A percentile compares a stretch with the other conserved stretches of the same genome.
These are phyloP conservation scores for Felis chaus DNA, from an alignment of 2,113 vertebrate genomes.

Conservation along the genomic window DNA sequence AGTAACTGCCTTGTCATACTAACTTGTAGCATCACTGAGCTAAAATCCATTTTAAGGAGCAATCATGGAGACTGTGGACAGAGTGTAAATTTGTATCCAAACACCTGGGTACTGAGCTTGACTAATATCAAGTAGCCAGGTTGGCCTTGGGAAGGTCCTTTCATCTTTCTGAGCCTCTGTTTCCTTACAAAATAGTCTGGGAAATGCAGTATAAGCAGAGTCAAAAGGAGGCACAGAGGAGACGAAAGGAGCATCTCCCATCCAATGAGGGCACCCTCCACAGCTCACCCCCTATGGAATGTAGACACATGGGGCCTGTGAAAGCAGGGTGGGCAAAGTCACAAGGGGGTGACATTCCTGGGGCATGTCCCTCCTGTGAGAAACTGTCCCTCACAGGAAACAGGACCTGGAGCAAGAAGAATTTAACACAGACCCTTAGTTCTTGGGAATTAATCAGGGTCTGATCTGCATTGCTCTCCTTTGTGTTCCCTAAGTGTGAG, in stretches of 20 bases:
- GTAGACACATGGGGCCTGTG: fast-evolving
- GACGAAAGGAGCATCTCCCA: background rate
- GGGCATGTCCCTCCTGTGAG: too few species aligned
- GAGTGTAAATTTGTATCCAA: background rate
- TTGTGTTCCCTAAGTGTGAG: background rate
- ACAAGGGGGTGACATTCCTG: too few species aligned
- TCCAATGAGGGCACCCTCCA: fast-evolving
- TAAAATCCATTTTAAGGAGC: background rate
- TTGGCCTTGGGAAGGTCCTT: background rate
- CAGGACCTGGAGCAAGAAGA: background rate
- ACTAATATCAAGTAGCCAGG: background rate
- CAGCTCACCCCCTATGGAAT: background rate
- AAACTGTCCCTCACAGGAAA: background rate
- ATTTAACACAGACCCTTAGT: background rate
- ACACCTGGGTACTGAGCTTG: background rate
- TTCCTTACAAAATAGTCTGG: background rate
- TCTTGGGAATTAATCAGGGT: background rate
- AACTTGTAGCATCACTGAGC: background rate
- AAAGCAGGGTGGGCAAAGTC: background rate
- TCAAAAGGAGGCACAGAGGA: background rate
- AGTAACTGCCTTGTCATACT: background rate
- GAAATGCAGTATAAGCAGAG: background rate
- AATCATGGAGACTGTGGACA: background rate
- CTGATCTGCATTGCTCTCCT: background rate
- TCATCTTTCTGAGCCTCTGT: background rate